Percentiles rank a stretch among this genome's conserved stretches.
phyloP scores from a whole-genome alignment of 2,888 invertebrate genomes.

The Scaptomyza cyrtandrae region DNA sequence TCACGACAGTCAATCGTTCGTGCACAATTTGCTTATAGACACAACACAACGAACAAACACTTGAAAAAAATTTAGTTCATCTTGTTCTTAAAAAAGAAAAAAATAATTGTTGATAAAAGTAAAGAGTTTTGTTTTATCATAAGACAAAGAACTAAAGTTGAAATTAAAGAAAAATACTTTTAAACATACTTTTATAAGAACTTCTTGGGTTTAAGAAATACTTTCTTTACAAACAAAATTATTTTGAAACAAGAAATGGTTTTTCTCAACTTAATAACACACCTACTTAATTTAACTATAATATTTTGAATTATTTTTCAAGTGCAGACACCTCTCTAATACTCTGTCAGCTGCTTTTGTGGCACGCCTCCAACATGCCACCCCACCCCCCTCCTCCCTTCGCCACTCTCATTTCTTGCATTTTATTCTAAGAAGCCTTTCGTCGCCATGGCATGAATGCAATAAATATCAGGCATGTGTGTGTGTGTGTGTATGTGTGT shows the following conservation, averaged over 20 bases:
- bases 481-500: not conserved
- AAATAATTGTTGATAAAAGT: too few relatives aligned
- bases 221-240: too few relatives aligned
- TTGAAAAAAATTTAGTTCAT: not conserved
- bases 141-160: not conserved
- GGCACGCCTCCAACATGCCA: slow-evolving; percentile 29
- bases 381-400: not conserved
- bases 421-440: slow-evolving; percentile 72
- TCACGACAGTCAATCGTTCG: slow-evolving; percentile 79
- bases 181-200: not conserved
- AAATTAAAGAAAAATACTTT: not conserved
- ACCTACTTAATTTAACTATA: not conserved
- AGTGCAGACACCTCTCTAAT: slow-evolving; percentile 3
- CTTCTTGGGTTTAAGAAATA: not conserved
- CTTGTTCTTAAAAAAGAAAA: not conserved
- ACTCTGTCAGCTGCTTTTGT: slow-evolving; percentile 17
- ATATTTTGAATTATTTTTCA: not conserved
- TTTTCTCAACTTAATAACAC: not conserved
- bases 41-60: slow-evolving; percentile 20
- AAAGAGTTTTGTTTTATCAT: too few relatives aligned
- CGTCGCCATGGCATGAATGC: slow-evolving; percentile 64
- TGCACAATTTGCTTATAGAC: slow-evolving; percentile 62
- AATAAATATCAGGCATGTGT: slow-evolving; percentile 50
- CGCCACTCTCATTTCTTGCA: slow-evolving; percentile 9
- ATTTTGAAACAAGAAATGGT: not conserved